These are phyloP conservation scores for Enchytraeus crypticus DNA, from an alignment of 2,888 invertebrate genomes.

Conservation along the genomic window DNA sequence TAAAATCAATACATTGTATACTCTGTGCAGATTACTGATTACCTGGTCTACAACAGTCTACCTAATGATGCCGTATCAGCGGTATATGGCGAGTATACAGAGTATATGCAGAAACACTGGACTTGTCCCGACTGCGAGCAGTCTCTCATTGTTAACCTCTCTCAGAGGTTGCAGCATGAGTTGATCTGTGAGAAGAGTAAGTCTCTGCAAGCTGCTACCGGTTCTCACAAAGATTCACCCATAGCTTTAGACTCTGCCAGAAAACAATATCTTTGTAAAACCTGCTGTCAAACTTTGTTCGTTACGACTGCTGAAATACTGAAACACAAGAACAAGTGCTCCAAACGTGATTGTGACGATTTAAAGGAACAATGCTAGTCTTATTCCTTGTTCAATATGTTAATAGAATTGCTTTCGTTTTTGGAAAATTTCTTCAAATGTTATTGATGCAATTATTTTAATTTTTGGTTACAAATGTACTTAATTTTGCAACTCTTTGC, in stretches of 20 bases:
- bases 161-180: conserved; percentile 3
- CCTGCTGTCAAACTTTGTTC: conserved; percentile 35
- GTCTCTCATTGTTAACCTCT: conserved; percentile 41
- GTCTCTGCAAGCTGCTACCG: not conserved
- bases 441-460: no score
- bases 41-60: conserved; percentile 15
- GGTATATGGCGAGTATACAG: conserved; percentile 6
- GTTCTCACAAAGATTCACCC: not conserved
- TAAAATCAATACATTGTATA: not conserved
- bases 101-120: conserved; percentile 60
- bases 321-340: conserved; percentile 6
- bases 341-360: no score
- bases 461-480: no score
- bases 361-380: no score
- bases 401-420: no score
- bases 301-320: conserved; percentile 8
- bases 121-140: conserved; percentile 64
- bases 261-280: not conserved
- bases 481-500: no score
- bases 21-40: conserved; percentile 10
- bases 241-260: not conserved
- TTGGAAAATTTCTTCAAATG: no score
- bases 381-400: no score
- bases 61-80: conserved; percentile 7
- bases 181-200: conserved; percentile 2